Percentiles rank a stretch among this genome's conserved stretches.
Evolutionary conservation across 2,797 vertebrate genomes (phyloP).

Genomic region (Columba guinea): DNA sequence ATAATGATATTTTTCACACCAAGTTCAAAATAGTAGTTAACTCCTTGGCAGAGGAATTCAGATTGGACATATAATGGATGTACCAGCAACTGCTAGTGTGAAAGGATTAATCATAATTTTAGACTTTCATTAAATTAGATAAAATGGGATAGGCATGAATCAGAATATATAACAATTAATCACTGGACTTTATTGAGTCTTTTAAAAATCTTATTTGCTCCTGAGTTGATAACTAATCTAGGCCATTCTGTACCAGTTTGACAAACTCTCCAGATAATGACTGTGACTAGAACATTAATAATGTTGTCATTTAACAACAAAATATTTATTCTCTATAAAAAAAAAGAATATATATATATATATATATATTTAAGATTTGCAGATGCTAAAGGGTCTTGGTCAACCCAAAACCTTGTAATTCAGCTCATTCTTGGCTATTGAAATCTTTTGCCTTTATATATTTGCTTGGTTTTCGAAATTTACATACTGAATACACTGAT

Average conservation of each 20-base stretch:
- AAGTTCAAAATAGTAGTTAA: conserved; percentile 72
- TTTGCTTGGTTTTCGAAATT: not conserved
- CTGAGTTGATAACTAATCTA: conserved; percentile 55
- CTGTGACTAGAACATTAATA: conserved; percentile 42
- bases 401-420: not conserved
- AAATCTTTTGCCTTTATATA: not conserved
- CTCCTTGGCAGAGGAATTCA: conserved; percentile 71
- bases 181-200: conserved; percentile 64
- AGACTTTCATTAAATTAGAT: conserved; percentile 72
- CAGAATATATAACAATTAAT: conserved; percentile 66
- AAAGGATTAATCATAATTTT: conserved; percentile 71
- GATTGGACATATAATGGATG: conserved; percentile 67
- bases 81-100: conserved; percentile 62
- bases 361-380: not conserved
- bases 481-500: not conserved
- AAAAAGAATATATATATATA: not conserved
- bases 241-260: conserved; percentile 40
- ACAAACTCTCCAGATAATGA: conserved; percentile 51
- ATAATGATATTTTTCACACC: conserved; percentile 71
- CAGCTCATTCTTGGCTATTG: not conserved
- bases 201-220: conserved; percentile 69
- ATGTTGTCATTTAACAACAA: not conserved
- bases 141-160: conserved; percentile 69
- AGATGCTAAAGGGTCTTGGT: not conserved
- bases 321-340: not conserved